Conservation (phyloP, 2,113 vertebrate genomes). For the Lucifuga dentata region DNA sequence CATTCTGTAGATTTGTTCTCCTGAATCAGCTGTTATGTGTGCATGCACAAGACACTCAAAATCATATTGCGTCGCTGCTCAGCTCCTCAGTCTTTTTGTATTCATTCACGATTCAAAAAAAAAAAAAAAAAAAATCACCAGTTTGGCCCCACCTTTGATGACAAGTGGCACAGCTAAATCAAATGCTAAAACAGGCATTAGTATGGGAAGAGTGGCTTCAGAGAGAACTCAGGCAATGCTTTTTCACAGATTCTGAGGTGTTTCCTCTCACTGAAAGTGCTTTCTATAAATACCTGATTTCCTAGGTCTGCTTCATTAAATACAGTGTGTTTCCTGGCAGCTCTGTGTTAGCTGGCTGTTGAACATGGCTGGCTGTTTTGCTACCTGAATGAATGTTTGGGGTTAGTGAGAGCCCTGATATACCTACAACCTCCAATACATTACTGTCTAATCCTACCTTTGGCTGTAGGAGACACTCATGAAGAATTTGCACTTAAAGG, state of each 20-base stretch:
- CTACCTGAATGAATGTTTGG: slow-evolving; percentile 46
- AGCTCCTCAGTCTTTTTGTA: too few relatives aligned
- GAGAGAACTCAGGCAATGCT: slow-evolving; percentile 20
- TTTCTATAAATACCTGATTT: slow-evolving; percentile 80
- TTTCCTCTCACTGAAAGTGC: slow-evolving; percentile 69
- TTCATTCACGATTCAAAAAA: too few relatives aligned
- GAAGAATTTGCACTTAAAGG: too few relatives aligned
- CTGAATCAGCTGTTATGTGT: too few relatives aligned
- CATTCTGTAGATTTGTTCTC: too few relatives aligned
- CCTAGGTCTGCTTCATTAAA: slow-evolving; percentile 78
- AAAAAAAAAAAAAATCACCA: too few relatives aligned
- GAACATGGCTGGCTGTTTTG: slow-evolving; percentile 36
- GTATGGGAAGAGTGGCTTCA: slow-evolving; percentile 31
- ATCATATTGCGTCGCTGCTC: too few relatives aligned
- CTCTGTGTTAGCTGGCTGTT: slow-evolving; percentile 41
- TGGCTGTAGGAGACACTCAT: slow-evolving; percentile 16
- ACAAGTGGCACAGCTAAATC: slow-evolving; percentile 12
- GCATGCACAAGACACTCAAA: too few relatives aligned
- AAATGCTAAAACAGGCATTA: slow-evolving; percentile 11
- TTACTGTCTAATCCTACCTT: slow-evolving; percentile 3
- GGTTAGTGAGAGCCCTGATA: slow-evolving; percentile 37
- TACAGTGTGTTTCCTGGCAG: slow-evolving; percentile 78
- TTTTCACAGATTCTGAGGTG: slow-evolving; percentile 50
- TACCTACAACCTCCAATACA: slow-evolving; percentile 21
- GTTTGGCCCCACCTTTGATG: too few relatives aligned